These are phyloP conservation scores for Strigops habroptila DNA, from an alignment of 2,113 vertebrate species.

Conservation along the genomic window DNA sequence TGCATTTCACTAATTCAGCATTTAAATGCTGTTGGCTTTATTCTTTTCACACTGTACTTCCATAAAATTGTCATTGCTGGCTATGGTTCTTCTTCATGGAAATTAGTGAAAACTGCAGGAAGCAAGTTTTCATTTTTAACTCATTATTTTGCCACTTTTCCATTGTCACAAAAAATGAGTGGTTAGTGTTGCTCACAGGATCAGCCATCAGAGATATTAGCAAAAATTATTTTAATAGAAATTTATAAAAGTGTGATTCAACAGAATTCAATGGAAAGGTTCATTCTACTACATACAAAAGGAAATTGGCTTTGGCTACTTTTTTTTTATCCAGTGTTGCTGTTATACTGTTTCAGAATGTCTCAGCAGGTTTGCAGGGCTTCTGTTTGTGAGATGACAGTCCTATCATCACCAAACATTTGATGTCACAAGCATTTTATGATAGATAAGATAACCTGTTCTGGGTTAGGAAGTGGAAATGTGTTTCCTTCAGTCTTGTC, in stretches of 20 bases:
- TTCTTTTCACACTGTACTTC: not conserved
- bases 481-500: not conserved
- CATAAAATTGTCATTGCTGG: not conserved
- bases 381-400: not conserved
- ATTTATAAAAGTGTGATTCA: not conserved
- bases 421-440: not conserved
- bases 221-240: not conserved
- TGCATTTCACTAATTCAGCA: not conserved
- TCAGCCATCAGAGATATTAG: not conserved
- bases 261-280: not conserved
- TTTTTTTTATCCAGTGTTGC: conserved; percentile 1
- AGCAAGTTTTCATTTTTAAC: not conserved
- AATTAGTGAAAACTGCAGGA: not conserved
- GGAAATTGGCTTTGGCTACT: not conserved
- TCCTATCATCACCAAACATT: not conserved
- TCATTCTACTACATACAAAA: not conserved
- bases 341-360: not conserved
- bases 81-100: not conserved
- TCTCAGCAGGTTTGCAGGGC: not conserved
- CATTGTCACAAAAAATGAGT: not conserved
- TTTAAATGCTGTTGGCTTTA: not conserved
- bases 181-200: not conserved
- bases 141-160: not conserved
- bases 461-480: conserved; percentile 1
- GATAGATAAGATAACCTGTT: not conserved